Base-by-base conservation (phyloP, 2,113 vertebrate genomes). In the Gadus macrocephalus region DNA sequence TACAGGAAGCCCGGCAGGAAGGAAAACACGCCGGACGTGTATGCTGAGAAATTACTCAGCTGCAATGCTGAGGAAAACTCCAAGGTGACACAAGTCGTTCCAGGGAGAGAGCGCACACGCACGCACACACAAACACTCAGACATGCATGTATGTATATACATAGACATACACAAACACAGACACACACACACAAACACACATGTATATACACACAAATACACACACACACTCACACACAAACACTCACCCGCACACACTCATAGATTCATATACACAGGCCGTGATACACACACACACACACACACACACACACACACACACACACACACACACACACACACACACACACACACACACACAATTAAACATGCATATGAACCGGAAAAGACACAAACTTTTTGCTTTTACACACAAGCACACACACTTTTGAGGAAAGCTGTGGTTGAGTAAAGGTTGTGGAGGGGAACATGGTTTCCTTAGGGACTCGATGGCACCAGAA, bases 401-500 rank as follows among this genome's bases (percentile, higher is more conserved):
- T 25, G 25, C 25, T 25, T 25, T 25, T 25, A 25, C 1, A 63
- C 20, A 58, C 59, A 71, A 69, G 49, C 25, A 15, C 11, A 19
- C 62, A 66, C 71, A 70, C 55, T 7, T 35, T 7, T 7, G 31
- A 7, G 31, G 31, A 35, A 35, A 35, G 31, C 4, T 35, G 3
- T 35, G 31, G 31, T 35, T 35, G 31, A 5, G 31, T 35, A 35
- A 2, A 35, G 31, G 4, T 35, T 0, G 25, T 1, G 25, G 25
- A 25, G 25, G 25, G 2, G 25, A 25, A 1, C 25, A 25, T 25
- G 25, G 2, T 25, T 25, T 25, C 25, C 90, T 89, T 89, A 88
- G 90, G 89, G 88, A 91, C 25, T 25, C 25, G 91, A 86, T 60
- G 17, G 53, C 12, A 16, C 53, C 53, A 16, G 53, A 55, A 55